Evolutionary conservation across 2,888 invertebrate genomes (phyloP), one percentile per base, ranked within the genome.

Genomic region (Leptinotarsa juncta): DNA sequence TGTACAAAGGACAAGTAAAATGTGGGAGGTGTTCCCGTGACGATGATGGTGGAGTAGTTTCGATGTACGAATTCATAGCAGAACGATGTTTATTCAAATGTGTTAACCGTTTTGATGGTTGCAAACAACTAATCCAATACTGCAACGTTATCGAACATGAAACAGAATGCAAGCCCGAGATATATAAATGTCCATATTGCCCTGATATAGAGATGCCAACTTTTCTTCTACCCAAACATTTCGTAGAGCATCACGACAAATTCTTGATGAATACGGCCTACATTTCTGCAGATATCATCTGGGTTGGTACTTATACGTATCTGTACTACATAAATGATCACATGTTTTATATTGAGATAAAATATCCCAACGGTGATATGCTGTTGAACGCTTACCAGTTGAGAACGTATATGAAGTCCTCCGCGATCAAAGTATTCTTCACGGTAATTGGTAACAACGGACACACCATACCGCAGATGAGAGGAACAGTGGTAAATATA

Each of bases 1-100:
- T 69, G 23, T 76, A 74, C 32, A 74, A 67, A 49, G 51, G 75
- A 14, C 67, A 72, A 26, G 65, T 71, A 16, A 76, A 78, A 51
- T 78, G 78, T 65, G 78, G 78, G 20, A 71, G 78, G 57, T 78
- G 78, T 65, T n/a, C 50, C n/a, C 42, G 62, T 62, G 42, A 42
- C 14, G 65, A 72, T n/a, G 71, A 69, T n/a, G 75, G 71, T 53
- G 72, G 68, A 3, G 69, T 70, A 12, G 51, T 49, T n/a, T 78
- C 78, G 50, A 18, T 71, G 7, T 74, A 71, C 49, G 67, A 67
- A 51, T 62, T 49, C 3, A 23, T 79, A 20, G 73, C 76, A 5
- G 68, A 73, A 50, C 62, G 72, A 14, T 53, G 71, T 51, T 18
- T 76, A 18, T 78, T 78, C 51, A 73, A 73, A 60, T 78, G 76